phyloP scores from a whole-genome alignment of 2,888 invertebrate species.

The Helobdella robusta region DNA sequence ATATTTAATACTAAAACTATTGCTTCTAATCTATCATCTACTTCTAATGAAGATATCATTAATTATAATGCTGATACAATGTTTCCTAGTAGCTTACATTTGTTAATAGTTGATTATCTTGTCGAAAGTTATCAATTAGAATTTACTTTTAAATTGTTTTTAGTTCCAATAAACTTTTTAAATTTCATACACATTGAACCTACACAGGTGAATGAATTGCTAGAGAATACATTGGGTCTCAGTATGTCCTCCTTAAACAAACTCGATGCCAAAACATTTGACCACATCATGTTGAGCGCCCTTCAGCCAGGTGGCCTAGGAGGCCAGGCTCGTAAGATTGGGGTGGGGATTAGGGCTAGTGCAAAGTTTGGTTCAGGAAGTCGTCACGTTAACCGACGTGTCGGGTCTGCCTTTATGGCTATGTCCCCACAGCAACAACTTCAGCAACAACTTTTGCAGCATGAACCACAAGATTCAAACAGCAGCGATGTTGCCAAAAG shows the following conservation, averaged over 20 bases:
- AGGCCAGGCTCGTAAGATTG: conserved; percentile 6
- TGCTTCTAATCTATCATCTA: too few species aligned
- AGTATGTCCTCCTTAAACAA: neutral
- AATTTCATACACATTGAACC: too few species aligned
- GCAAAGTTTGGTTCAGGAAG: conserved; percentile 4
- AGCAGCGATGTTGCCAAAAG: too few species aligned
- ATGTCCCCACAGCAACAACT: neutral
- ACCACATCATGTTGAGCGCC: neutral
- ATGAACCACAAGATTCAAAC: too few species aligned
- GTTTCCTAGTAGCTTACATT: too few species aligned
- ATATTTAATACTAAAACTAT: too few species aligned
- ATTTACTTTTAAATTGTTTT: neutral
- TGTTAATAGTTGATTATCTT: too few species aligned
- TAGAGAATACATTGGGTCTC: neutral
- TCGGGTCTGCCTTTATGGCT: conserved; percentile 9
- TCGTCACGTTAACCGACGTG: neutral
- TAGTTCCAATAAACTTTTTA: too few species aligned
- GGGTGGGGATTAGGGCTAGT: neutral
- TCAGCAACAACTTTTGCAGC: too few species aligned
- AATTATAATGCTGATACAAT: too few species aligned
- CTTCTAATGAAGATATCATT: too few species aligned
- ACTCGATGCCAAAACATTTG: conserved; percentile 9
- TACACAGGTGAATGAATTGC: neutral
- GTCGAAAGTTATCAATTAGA: neutral
- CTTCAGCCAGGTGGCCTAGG: neutral